A percentile compares a stretch with the other conserved stretches of the same genome.
Evolutionary conservation across 2,888 invertebrate species (phyloP).

Genomic region (Sphinx pinastri): DNA sequence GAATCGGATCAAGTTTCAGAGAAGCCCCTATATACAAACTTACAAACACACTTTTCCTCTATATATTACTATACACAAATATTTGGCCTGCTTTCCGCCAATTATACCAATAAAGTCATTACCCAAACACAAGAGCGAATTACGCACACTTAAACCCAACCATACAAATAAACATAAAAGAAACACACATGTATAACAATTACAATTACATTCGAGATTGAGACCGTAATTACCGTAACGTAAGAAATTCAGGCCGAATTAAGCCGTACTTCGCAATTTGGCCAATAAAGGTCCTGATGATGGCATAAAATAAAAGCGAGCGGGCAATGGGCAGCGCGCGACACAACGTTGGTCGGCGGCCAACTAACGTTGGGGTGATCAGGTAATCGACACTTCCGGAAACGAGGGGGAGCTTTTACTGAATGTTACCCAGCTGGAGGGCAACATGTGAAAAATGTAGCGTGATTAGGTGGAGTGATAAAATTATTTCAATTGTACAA

Average conservation of each 20-base stretch:
- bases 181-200: constrained; percentile 31
- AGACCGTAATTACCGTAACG: constrained; percentile 21
- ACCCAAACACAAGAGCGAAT: constrained; percentile 5
- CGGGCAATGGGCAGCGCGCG: constrained; percentile 62
- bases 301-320: constrained; percentile 78
- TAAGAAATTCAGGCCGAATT: constrained; percentile 23
- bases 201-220: constrained; percentile 25
- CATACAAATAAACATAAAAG: constrained; percentile 19
- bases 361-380: constrained; percentile 56
- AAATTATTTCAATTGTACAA: neutral
- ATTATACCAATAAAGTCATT: neutral
- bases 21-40: too few relatives aligned
- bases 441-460: neutral
- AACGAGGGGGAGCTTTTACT: constrained; percentile 2
- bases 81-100: neutral
- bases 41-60: too few relatives aligned
- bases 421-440: neutral
- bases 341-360: constrained; percentile 75
- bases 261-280: constrained; percentile 28
- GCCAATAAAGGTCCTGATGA: constrained; percentile 72
- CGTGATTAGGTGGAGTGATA: neutral
- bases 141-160: neutral
- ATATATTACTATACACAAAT: neutral
- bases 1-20: too few relatives aligned
- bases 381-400: constrained; percentile 15